Evolutionary conservation across 1,140 invertebrate genomes (phyloP).

Genomic region (Drosophila pectinifera): DNA sequence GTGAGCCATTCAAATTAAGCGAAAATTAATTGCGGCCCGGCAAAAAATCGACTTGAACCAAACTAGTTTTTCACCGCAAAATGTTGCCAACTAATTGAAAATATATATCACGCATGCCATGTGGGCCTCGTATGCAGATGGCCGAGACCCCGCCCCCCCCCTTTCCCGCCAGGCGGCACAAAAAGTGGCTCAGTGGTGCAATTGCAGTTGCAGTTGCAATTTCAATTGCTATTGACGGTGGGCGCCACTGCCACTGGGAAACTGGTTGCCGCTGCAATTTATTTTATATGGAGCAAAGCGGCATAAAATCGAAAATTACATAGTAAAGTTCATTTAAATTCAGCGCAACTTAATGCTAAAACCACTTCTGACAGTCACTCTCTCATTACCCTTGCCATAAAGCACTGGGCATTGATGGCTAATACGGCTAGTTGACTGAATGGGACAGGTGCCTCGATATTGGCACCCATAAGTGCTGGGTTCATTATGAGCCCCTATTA

Average conservation of each 20-base stretch:
- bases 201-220: conserved; percentile 37
- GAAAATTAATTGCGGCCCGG: conserved; percentile 66
- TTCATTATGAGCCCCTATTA: neutral
- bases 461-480: neutral
- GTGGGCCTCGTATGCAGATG: conserved; percentile 58
- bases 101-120: conserved; percentile 72
- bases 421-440: neutral
- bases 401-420: conserved; percentile 9
- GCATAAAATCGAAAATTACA: conserved; percentile 53
- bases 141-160: conserved; percentile 4
- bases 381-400: conserved; percentile 7
- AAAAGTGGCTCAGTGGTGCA: conserved; percentile 56
- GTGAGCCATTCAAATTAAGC: conserved; percentile 66
- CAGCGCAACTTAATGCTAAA: conserved; percentile 40
- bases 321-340: conserved; percentile 47
- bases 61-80: conserved; percentile 57
- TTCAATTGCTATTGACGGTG: conserved; percentile 34
- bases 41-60: conserved; percentile 50
- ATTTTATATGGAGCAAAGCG: conserved; percentile 42
- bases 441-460: neutral
- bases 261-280: conserved; percentile 66
- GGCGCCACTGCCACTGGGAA: conserved; percentile 48
- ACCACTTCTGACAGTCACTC: conserved; percentile 27
- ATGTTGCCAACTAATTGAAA: conserved; percentile 71
- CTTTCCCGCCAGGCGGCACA: neutral